Evolutionary conservation across 2,113 vertebrate species (phyloP).

Genomic region (Haemorhous mexicanus): DNA sequence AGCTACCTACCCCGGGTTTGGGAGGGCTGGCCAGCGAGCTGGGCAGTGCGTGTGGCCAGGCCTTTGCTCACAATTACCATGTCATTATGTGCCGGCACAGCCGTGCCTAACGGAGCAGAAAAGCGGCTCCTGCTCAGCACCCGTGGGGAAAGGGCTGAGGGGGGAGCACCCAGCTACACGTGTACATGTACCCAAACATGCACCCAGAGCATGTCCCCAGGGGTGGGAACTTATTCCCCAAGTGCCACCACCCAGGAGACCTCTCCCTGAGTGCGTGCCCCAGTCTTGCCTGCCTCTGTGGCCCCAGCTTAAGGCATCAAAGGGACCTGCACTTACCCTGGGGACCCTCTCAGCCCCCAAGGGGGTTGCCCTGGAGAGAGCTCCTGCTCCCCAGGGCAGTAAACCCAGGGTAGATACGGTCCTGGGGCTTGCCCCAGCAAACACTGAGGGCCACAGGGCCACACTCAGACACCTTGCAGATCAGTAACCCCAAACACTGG

Average conservation of each 20-base stretch:
- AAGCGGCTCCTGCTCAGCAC: background rate
- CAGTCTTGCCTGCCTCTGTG: rapidly evolving
- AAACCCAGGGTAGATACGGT: background rate
- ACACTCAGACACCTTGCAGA: rapidly evolving
- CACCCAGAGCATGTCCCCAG: rapidly evolving
- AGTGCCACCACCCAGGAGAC: background rate
- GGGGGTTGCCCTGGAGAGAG: background rate
- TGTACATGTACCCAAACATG: background rate
- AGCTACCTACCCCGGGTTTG: background rate
- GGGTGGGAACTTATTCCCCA: rapidly evolving
- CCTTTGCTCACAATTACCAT: constrained; percentile 9
- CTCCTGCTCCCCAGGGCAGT: background rate
- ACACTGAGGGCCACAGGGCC: background rate
- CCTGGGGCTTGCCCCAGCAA: rapidly evolving
- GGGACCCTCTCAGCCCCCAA: rapidly evolving
- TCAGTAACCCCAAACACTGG: background rate
- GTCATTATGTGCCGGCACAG: constrained; percentile 60
- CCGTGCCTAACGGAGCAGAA: constrained; percentile 40
- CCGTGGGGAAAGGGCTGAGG: background rate
- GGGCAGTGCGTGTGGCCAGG: constrained; percentile 33
- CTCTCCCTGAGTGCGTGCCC: background rate
- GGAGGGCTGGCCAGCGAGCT: background rate
- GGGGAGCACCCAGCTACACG: background rate
- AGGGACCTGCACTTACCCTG: rapidly evolving
- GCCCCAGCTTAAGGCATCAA: background rate